phyloP scores from a whole-genome alignment of 1,140 invertebrate species.

The Eufriesea mexicana region DNA sequence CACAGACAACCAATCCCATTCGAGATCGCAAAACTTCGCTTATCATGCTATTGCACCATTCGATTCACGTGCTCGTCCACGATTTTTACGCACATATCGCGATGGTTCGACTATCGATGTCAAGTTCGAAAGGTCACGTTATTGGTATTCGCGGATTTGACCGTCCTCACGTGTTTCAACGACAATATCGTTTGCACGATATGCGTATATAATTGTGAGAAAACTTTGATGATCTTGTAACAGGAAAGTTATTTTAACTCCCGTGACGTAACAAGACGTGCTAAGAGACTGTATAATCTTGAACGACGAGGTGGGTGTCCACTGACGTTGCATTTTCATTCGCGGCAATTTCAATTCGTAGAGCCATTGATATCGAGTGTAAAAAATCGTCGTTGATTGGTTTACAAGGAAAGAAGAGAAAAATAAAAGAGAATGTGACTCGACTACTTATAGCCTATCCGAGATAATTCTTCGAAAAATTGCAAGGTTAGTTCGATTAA shows the following conservation, averaged over 20 bases:
- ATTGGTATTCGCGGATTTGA: neutral
- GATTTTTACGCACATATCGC: neutral
- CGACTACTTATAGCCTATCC: no score
- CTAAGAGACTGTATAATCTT: slow-evolving; percentile 18
- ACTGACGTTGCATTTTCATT: slow-evolving; percentile 23
- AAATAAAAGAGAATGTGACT: neutral
- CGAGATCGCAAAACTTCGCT: neutral
- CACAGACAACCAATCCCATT: accelerated
- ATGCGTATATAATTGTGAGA: neutral
- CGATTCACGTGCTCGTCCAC: neutral
- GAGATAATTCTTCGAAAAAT: no score
- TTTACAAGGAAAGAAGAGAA: neutral
- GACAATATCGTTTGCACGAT: neutral
- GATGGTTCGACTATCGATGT: neutral
- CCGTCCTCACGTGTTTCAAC: neutral
- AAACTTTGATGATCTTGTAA: neutral
- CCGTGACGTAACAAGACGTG: slow-evolving; percentile 21
- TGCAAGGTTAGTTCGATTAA: no score
- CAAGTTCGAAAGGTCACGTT: slow-evolving; percentile 1
- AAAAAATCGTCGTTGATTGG: neutral
- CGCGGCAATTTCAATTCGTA: neutral
- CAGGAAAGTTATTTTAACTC: slow-evolving; percentile 23
- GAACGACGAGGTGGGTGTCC: neutral
- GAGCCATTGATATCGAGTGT: no score
- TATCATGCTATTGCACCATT: neutral